These are phyloP conservation scores for Scylla paramamosain DNA, from an alignment of 1,140 invertebrate species.

Conservation along the genomic window DNA sequence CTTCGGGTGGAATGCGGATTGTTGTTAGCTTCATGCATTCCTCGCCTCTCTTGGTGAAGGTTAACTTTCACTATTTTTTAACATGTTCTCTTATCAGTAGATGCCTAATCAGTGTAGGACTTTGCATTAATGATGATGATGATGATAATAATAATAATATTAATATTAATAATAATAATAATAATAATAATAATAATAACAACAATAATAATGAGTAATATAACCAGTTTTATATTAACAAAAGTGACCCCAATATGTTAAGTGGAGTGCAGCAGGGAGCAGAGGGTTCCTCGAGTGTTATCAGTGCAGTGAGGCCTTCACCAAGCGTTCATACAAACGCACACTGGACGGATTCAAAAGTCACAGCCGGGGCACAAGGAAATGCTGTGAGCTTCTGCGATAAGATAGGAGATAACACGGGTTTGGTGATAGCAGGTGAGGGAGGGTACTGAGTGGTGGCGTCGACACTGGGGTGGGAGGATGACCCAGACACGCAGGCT, in stretches of 20 bases:
- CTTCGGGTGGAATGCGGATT: neutral
- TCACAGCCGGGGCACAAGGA: neutral
- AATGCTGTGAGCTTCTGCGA: neutral
- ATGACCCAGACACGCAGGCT: neutral
- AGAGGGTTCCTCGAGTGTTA: neutral
- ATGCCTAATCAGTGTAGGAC: neutral
- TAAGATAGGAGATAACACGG: constrained; percentile 46
- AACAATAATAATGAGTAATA: too few species aligned
- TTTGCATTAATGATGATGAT: too few species aligned
- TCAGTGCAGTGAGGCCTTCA: neutral
- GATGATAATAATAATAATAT: too few species aligned
- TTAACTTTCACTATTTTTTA: neutral
- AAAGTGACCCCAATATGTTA: too few species aligned
- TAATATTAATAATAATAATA: too few species aligned
- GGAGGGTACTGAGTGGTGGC: neutral
- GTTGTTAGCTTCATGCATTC: constrained; percentile 2
- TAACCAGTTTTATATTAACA: too few species aligned
- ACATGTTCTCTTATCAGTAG: neutral
- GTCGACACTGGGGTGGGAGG: neutral
- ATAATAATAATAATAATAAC: too few species aligned
- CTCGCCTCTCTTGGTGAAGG: neutral
- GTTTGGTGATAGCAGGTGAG: constrained; percentile 33
- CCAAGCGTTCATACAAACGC: neutral
- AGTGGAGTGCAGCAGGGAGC: neutral
- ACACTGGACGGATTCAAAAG: neutral